Base-by-base conservation (phyloP, 2,113 vertebrate genomes). In the Australoheros scitulus region DNA sequence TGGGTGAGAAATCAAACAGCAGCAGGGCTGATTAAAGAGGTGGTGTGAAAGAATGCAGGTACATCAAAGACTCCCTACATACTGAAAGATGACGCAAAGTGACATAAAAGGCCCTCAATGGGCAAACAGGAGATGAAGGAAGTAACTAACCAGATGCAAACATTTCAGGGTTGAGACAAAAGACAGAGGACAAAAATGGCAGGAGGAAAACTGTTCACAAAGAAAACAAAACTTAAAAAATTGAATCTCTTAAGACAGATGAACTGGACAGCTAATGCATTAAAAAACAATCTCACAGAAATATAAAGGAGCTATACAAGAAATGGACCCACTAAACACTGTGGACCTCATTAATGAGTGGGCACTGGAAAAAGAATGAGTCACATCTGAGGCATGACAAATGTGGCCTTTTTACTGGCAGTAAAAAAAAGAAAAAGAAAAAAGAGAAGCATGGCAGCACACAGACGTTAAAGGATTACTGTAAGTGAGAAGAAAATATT, bases 291-390 rank as follows among this genome's bases (percentile, higher is more conserved):
- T 18, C 29, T 15, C 7, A 36, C 22, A 15, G 4, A 50, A 59
- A 26, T n/a, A 3, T 41, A 41, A 32, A 41, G 43, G 17, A 20
- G 76, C 3, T 38, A 36, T 3, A 47, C 52, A 74, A 58, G 79
- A 18, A 6, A 32, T 72, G 68, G 80, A 82, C 80, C 84, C 17
- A 74, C 15, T 52, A 8, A 64, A 43, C 3, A 60, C 32, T 76
- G 72, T 55, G 78, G 84, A 65, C 38, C 17, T 82, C 68, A 64
- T n/a, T 65, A 55, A 82, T 50, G 88, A 91, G 84, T 78, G 80
- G 83, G 82, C 50, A 18, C 34, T 56, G 63, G 83, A 63, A 90
- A 88, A 87, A 81, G 7, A 61, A 52, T 90, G 88, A 91, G 81
- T 93, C 91, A 92, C 15, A 18, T 15, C 59, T 50, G 79, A 74